These are phyloP conservation scores for Eubucco bourcierii DNA, from an alignment of 2,113 vertebrate genomes.

Conservation along the genomic window DNA sequence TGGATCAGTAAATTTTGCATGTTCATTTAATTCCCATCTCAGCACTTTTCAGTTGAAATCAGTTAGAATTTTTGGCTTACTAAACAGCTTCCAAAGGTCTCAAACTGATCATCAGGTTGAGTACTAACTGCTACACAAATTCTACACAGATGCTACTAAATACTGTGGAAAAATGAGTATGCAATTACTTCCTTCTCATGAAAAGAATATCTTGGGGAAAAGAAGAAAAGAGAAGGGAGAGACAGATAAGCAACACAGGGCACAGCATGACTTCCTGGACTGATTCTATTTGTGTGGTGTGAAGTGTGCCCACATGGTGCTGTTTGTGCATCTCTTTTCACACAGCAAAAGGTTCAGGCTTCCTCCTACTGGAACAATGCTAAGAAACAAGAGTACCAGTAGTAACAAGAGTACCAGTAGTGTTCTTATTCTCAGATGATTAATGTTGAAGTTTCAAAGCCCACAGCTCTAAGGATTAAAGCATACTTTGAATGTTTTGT, in stretches of 20 bases:
- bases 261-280: neutral
- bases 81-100: neutral
- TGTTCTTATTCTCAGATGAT: neutral
- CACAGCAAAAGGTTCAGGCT: neutral
- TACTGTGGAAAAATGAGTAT: neutral
- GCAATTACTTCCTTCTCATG: neutral
- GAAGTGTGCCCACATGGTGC: rapidly evolving
- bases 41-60: neutral
- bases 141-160: neutral
- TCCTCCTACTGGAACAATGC: neutral
- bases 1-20: neutral
- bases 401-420: neutral
- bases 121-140: neutral
- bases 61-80: neutral
- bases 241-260: neutral
- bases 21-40: neutral
- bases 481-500: neutral
- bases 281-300: neutral
- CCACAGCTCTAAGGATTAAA: neutral
- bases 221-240: neutral
- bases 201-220: neutral
- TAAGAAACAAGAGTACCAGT: neutral
- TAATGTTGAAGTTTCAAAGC: neutral
- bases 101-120: neutral
- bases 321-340: neutral